Percentiles rank a stretch among this genome's conserved stretches.
Evolutionary conservation across 2,113 vertebrate species (phyloP).

Genomic region (Cheirogaleus medius): DNA sequence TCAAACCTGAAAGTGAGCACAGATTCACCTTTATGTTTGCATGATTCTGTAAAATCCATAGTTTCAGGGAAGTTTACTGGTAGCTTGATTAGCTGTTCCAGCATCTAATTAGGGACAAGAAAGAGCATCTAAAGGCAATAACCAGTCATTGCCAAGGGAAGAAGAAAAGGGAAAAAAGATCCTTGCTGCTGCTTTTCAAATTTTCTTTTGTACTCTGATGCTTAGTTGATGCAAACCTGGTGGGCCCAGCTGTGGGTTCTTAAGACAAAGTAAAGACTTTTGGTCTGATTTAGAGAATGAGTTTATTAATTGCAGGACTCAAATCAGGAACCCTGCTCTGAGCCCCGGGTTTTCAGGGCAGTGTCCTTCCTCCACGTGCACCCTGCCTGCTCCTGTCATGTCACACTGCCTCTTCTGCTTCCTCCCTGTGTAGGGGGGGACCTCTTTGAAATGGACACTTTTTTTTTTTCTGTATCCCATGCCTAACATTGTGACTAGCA

Average conservation of each 20-base stretch:
- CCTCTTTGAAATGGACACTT: not conserved
- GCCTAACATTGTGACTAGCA: not conserved
- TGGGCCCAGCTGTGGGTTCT: not conserved
- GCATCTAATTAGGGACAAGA: not conserved
- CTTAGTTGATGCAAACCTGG: not conserved
- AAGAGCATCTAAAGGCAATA: not conserved
- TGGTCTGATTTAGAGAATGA: not conserved
- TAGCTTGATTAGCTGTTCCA: not conserved
- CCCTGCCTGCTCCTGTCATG: not conserved
- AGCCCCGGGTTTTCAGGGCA: not conserved
- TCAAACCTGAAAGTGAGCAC: not conserved
- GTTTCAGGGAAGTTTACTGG: not conserved
- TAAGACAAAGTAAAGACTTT: not conserved
- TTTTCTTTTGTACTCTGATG: not conserved
- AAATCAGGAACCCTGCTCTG: not conserved
- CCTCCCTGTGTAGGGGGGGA: not conserved
- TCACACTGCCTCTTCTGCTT: not conserved
- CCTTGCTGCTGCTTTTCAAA: slow-evolving; percentile 35
- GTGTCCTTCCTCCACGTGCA: too few relatives aligned
- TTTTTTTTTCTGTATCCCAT: not conserved
- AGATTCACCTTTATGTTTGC: not conserved
- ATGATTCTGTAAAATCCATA: not conserved
- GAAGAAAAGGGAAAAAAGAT: not conserved
- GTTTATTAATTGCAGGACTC: not conserved
- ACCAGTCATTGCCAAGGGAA: not conserved